Evolutionary conservation across 2,113 vertebrate species (phyloP).

Genomic region (Phalacrocorax aristotelis): DNA sequence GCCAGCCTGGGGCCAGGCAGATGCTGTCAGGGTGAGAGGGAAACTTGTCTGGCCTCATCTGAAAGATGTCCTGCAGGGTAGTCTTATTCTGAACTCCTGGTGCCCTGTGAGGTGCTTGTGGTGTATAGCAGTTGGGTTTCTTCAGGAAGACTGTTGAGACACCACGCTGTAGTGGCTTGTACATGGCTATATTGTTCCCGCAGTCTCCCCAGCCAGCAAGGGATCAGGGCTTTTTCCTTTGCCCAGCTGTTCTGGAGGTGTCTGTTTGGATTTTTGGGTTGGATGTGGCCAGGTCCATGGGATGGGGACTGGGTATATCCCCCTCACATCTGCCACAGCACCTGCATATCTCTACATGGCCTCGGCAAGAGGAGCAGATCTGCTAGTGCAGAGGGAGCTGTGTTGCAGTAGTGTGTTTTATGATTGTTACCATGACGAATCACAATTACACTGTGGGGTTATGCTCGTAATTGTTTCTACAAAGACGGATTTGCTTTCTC

Average conservation of each 20-base stretch:
- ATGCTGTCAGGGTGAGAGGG: not conserved
- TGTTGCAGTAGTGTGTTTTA: not conserved
- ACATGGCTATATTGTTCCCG: rapidly evolving
- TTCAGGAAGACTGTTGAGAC: not conserved
- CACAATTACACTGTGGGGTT: conserved; percentile 40
- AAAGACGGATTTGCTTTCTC: conserved; percentile 2
- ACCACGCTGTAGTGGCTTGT: rapidly evolving
- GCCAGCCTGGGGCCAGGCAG: not conserved
- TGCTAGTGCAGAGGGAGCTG: not conserved
- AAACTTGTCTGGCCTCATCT: not conserved
- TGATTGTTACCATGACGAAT: conserved; percentile 48
- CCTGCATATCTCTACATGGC: rapidly evolving
- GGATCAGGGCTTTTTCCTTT: not conserved
- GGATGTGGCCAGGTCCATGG: not conserved
- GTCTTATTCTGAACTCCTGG: not conserved
- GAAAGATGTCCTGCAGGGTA: not conserved
- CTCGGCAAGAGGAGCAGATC: not conserved
- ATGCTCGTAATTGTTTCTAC: conserved; percentile 43
- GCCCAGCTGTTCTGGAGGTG: not conserved
- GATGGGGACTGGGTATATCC: not conserved
- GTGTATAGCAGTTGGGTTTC: not conserved
- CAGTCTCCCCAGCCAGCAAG: not conserved
- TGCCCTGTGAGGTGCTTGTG: not conserved
- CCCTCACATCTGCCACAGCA: rapidly evolving
- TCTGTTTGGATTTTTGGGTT: rapidly evolving